Conservation (phyloP, 1,140 invertebrate species). For the Melitaea cinxia region DNA sequence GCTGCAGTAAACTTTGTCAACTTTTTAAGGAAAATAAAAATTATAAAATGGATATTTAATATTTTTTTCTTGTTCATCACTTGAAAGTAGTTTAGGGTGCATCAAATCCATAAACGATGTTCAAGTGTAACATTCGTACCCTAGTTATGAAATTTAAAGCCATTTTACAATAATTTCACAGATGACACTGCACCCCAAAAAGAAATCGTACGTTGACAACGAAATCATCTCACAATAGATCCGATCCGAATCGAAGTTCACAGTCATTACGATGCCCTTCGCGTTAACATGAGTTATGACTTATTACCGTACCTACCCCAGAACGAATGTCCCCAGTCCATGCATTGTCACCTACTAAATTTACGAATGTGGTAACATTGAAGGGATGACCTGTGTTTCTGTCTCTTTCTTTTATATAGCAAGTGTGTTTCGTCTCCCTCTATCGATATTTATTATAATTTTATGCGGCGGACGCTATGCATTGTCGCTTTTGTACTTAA, state of each 20-base stretch:
- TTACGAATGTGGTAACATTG: slow-evolving; percentile 52
- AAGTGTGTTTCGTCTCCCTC: slow-evolving; percentile 41
- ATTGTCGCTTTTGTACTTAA: slow-evolving; percentile 67
- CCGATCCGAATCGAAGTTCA: slow-evolving; percentile 68
- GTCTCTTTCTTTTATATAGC: slow-evolving; percentile 37
- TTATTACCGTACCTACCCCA: slow-evolving; percentile 59
- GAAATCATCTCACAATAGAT: slow-evolving; percentile 61
- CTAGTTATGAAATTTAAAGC: slow-evolving; percentile 38
- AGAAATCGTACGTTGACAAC: slow-evolving; percentile 48
- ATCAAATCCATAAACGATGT: background rate
- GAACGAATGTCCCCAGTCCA: slow-evolving; percentile 64
- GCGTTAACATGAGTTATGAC: slow-evolving; percentile 75
- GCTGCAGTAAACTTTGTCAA: no score
- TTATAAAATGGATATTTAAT: background rate
- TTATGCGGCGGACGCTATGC: slow-evolving; percentile 65
- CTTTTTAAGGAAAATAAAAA: no score
- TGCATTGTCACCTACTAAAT: slow-evolving; percentile 69
- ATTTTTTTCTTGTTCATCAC: background rate
- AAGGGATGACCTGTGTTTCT: slow-evolving; percentile 50
- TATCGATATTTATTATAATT: slow-evolving; percentile 77
- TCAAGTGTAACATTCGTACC: background rate
- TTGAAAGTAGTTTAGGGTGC: background rate
- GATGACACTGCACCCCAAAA: slow-evolving; percentile 48
- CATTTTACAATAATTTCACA: slow-evolving; percentile 68
- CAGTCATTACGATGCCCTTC: slow-evolving; percentile 62